These are phyloP conservation scores for Oryzias woworae DNA, from an alignment of 2,113 vertebrate genomes.

Conservation along the genomic window DNA sequence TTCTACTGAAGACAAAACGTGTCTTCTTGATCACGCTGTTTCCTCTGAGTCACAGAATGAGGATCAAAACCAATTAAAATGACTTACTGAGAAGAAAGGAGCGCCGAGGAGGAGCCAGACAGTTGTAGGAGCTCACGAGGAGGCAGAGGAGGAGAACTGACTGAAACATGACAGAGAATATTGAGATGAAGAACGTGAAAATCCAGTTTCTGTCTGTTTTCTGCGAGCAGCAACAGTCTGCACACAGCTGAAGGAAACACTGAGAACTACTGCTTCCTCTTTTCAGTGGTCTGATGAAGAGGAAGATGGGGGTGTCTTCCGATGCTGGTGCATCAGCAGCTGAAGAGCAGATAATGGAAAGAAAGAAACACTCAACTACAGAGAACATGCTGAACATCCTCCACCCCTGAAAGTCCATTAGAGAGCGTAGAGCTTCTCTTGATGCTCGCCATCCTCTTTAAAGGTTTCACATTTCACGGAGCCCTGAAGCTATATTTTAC, in stretches of 20 bases:
- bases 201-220: neutral
- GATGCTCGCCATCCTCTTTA: too few relatives aligned
- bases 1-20: too few relatives aligned
- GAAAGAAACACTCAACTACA: neutral
- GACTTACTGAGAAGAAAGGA: conserved; percentile 50
- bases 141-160: conserved; percentile 18
- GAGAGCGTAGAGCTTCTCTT: too few relatives aligned
- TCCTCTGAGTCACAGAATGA: too few relatives aligned
- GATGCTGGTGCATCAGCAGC: neutral
- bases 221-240: neutral
- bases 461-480: neutral
- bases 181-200: neutral
- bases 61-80: neutral
- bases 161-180: conserved; percentile 24
- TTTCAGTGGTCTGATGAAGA: neutral
- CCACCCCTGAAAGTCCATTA: neutral
- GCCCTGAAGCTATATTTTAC: neutral
- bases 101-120: conserved; percentile 35
- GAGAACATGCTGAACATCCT: neutral
- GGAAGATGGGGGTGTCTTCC: neutral
- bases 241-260: neutral
- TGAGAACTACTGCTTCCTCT: conserved; percentile 35
- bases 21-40: too few relatives aligned
- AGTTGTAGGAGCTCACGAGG: neutral
- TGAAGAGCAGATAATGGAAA: neutral